phyloP scores from a whole-genome alignment of 2,888 invertebrate species.

The Microctonus hyperodae region DNA sequence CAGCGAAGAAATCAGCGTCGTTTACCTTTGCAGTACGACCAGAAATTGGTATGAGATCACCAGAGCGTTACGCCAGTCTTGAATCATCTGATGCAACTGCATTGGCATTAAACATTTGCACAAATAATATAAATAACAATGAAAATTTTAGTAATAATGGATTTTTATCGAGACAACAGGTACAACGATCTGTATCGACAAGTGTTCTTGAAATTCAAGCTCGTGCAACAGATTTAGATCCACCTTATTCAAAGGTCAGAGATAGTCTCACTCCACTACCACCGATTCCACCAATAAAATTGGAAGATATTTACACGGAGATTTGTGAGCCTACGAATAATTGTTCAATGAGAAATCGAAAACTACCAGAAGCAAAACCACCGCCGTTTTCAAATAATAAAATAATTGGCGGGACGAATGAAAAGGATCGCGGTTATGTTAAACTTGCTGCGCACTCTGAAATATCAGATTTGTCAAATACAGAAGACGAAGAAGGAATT shows the following conservation, averaged over 20 bases:
- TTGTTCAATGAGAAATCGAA: conserved; percentile 31
- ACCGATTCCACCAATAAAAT: conserved; percentile 51
- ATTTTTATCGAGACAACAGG: conserved; percentile 48
- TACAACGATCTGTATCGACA: conserved; percentile 59
- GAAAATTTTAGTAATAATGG: conserved; percentile 18
- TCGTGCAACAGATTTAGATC: conserved; percentile 50
- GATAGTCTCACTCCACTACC: conserved; percentile 57
- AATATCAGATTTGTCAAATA: conserved; percentile 53
- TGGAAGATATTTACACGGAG: conserved; percentile 61
- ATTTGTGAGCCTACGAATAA: conserved; percentile 52
- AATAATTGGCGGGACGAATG: conserved; percentile 43
- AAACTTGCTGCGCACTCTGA: conserved; percentile 57
- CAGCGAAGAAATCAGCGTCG: conserved; percentile 60
- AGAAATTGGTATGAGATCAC: conserved; percentile 59
- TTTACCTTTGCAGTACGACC: conserved; percentile 59
- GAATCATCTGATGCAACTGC: conserved; percentile 54
- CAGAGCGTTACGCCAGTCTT: conserved; percentile 58
- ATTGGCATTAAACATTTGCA: conserved; percentile 40
- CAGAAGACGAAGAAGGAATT: conserved; percentile 60
- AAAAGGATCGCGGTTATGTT: conserved; percentile 57
- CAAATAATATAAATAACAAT: conserved; percentile 3
- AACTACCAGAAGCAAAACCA: conserved; percentile 42
- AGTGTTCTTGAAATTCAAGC: conserved; percentile 56
- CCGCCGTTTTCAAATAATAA: conserved; percentile 40
- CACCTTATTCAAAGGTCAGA: conserved; percentile 61